phyloP scores from a whole-genome alignment of 2,113 vertebrate species.

The Pituophis catenifer region DNA sequence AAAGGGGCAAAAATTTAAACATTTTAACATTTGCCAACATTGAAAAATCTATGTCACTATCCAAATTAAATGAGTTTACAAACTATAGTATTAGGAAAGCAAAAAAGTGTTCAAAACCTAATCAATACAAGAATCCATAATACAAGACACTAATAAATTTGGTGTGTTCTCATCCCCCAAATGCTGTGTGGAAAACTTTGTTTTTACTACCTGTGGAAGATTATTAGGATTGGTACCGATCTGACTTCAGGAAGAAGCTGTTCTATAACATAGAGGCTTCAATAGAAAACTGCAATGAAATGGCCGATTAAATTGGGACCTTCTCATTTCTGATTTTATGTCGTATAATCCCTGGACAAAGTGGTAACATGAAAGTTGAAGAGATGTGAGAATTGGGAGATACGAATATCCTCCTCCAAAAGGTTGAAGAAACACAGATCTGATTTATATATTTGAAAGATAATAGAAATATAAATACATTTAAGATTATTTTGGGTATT shows the following conservation, averaged over 20 bases:
- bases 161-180: not conserved
- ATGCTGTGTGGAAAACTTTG: not conserved
- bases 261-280: not conserved
- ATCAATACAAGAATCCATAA: not conserved
- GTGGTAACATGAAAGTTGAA: not conserved
- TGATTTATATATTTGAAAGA: not conserved
- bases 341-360: not conserved
- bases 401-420: not conserved
- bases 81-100: slow-evolving; percentile 15
- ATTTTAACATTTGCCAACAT: not conserved
- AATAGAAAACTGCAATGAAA: not conserved
- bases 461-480: not conserved
- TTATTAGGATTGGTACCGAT: not conserved
- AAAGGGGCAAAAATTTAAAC: not conserved
- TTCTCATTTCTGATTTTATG: not conserved
- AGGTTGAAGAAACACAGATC: not conserved
- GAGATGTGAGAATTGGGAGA: not conserved
- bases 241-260: not conserved
- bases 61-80: slow-evolving; percentile 29
- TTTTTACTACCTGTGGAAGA: not conserved
- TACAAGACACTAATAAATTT: not conserved
- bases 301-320: not conserved
- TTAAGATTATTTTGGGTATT: not conserved
- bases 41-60: slow-evolving; percentile 28
- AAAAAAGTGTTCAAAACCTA: slow-evolving; percentile 27